Conservation (phyloP, 2,113 vertebrate genomes). For the Aptenodytes forsteri region DNA sequence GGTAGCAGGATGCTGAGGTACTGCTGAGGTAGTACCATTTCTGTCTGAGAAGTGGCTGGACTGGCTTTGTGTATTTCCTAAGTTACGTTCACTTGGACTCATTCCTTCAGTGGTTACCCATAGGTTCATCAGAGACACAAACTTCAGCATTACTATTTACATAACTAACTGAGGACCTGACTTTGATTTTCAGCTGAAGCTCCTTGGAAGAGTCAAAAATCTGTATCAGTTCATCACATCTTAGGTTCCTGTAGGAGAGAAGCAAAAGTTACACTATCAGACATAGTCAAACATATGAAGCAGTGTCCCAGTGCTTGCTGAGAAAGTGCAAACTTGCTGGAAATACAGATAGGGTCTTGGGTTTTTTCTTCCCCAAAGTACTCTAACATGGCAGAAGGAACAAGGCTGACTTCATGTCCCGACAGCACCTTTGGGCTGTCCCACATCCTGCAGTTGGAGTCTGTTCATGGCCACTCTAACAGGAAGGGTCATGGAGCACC, state of each 20-base stretch:
- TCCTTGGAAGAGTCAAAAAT: background rate
- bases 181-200: slow-evolving; percentile 21
- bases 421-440: background rate
- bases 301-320: background rate
- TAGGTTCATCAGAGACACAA: slow-evolving; percentile 22
- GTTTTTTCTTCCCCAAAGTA: background rate
- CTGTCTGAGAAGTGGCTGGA: background rate
- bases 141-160: slow-evolving; percentile 4
- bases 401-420: background rate
- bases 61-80: background rate
- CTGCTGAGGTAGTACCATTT: background rate
- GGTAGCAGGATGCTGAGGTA: background rate
- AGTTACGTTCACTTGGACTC: background rate
- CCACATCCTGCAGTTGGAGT: background rate
- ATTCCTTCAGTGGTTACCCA: slow-evolving; percentile 3
- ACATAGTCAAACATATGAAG: background rate
- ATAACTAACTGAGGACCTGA: background rate
- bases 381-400: background rate
- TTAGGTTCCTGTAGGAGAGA: background rate
- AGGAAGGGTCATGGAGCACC: background rate
- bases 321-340: background rate
- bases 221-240: background rate
- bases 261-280: background rate
- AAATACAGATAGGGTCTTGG: background rate
- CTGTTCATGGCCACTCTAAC: background rate